These are phyloP conservation scores for Drosophila histrio DNA, from an alignment of 2,888 invertebrate species.

Conservation along the genomic window DNA sequence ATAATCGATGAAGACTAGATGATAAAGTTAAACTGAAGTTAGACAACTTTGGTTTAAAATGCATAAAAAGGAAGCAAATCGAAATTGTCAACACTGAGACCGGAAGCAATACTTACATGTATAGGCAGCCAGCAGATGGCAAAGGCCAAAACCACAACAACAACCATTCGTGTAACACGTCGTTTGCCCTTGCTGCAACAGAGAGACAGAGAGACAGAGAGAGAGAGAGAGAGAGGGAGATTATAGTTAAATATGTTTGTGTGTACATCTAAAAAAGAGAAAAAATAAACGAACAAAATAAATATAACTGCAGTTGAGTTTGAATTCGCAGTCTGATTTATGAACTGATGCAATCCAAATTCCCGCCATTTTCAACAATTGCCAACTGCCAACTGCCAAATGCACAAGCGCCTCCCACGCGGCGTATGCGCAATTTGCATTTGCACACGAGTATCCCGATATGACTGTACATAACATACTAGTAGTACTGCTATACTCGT, in stretches of 20 bases:
- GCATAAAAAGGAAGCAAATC: too few relatives aligned
- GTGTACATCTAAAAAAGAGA: neutral
- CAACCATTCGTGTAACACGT: conserved; percentile 95
- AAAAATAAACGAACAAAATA: conserved; percentile 10
- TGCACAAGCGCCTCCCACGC: conserved; percentile 21
- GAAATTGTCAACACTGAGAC: neutral
- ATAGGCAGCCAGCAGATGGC: conserved; percentile 98
- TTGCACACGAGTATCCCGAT: conserved; percentile 9
- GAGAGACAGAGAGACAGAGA: neutral
- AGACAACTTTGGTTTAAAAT: too few relatives aligned
- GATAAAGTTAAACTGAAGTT: too few relatives aligned
- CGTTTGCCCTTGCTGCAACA: conserved; percentile 89
- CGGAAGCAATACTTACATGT: conserved; percentile 87
- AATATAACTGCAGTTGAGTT: conserved; percentile 20
- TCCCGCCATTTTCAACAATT: conserved; percentile 16
- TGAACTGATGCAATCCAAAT: conserved; percentile 21
- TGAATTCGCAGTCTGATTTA: conserved; percentile 30
- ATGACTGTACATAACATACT: conserved; percentile 5
- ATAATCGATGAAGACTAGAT: too few relatives aligned
- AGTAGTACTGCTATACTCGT: neutral
- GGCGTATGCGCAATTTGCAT: conserved; percentile 45
- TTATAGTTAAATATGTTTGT: neutral
- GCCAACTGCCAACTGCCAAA: conserved; percentile 22
- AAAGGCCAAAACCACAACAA: conserved; percentile 95
- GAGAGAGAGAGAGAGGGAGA: neutral